Evolutionary conservation across 2,888 invertebrate species (phyloP), one percentile per base, ranked within the genome.

Genomic region (Homarus gammarus): DNA sequence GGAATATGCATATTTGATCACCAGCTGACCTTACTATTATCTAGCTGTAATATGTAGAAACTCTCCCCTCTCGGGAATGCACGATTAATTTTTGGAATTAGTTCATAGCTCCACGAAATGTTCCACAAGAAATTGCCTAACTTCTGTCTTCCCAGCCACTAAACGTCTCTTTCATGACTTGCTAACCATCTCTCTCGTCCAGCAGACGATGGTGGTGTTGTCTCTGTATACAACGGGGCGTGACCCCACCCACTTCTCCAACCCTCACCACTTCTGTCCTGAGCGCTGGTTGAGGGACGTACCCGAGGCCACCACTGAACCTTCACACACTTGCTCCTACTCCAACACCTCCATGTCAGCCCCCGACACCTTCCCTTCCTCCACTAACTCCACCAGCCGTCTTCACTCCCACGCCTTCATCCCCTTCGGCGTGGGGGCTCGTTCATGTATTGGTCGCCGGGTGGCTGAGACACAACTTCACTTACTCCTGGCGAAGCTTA

Each of bases 171-270:
- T 61, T n/a, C 1, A 61, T 64, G 10, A 2, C 27, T 64, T 27
- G 2, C 10, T 64, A n/a, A n/a, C n/a, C n/a, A n/a, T 6, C 18
- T n/a, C n/a, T 6, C 18, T n/a, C n/a, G 33, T 36, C 61, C 94
- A 95, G 15, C 95, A 98, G 96, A 97, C 97, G 82, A 94, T 97
- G 92, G 94, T 98, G 15, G 95, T 98, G 89, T 95, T 98, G 93
- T 98, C 98, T 33, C 95, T 98, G 84, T 98, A 97, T 93, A 97
- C 98, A 73, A 96, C 97, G 92, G 96, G 98, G 1, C 95, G 97
- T 84, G 96, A 97, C 94, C 94, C 95, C 1, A 93, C 94, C 27
- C 95, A 96, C 93, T 98, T 97, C 93, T 95, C 95, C 56, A 93
- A 95, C 83, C 96, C 98, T 15, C 93, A 96, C 61, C 93, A 94